phyloP scores from a whole-genome alignment of 2,113 vertebrate genomes.

The Vulpes lagopus region DNA sequence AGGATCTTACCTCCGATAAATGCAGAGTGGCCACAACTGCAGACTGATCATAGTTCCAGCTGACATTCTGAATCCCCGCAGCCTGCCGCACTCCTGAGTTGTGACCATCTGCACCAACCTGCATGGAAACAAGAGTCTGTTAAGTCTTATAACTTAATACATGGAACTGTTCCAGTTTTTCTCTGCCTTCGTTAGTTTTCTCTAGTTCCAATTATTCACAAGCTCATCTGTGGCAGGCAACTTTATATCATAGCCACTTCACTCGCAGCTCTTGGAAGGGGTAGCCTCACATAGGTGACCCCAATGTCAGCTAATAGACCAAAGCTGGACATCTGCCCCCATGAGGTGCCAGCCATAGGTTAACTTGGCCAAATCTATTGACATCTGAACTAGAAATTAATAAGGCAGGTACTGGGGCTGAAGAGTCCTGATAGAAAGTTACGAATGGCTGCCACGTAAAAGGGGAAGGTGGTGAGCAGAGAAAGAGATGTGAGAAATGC shows the following conservation, averaged over 20 bases:
- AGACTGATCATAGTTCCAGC: constrained; percentile 96
- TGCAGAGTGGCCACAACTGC: constrained; percentile 97
- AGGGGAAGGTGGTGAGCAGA: neutral
- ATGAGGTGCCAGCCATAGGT: neutral
- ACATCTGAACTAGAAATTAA: neutral
- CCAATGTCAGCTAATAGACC: neutral
- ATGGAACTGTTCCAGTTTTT: neutral
- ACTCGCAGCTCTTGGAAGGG: neutral
- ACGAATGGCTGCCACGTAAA: neutral
- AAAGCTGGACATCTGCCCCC: neutral
- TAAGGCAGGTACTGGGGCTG: neutral
- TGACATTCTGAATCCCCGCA: constrained; percentile 92
- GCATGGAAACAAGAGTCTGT: constrained; percentile 30
- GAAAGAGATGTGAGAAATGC: neutral
- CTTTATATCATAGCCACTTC: neutral
- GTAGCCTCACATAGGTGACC: neutral
- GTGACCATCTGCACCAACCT: constrained; percentile 97
- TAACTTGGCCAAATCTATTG: neutral
- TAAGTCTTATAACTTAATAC: neutral
- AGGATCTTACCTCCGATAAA: constrained; percentile 92
- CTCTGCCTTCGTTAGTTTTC: neutral
- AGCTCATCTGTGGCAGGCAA: neutral
- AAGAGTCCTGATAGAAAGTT: neutral
- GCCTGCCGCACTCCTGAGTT: constrained; percentile 93
- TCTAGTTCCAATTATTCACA: neutral